Percentiles rank a stretch among this genome's conserved stretches.
Conservation (phyloP, 2,113 vertebrate species). For the Grantiella picta region DNA sequence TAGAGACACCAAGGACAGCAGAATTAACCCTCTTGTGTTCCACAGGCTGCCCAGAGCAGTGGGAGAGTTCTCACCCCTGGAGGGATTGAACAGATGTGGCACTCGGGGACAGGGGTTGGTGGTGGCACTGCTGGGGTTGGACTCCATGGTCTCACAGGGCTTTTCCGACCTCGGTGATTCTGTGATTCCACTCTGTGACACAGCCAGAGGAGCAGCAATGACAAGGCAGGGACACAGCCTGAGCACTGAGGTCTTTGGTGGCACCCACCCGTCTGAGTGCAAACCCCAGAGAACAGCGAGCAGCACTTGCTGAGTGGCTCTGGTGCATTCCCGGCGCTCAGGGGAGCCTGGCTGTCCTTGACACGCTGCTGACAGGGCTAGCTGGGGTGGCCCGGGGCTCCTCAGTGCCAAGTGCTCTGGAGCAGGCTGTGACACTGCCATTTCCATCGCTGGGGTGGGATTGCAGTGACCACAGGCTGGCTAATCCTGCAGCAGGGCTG, state of each 20-base stretch:
- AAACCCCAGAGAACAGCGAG: accelerated
- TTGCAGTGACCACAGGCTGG: accelerated
- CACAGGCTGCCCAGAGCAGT: neutral
- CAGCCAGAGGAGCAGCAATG: accelerated
- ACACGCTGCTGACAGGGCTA: neutral
- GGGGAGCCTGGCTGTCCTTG: neutral
- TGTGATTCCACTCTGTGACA: neutral
- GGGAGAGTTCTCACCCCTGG: neutral
- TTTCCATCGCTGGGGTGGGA: neutral
- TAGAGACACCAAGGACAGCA: neutral
- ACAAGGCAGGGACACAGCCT: neutral
- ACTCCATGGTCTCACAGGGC: neutral
- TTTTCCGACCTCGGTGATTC: neutral
- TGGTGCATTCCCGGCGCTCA: accelerated
- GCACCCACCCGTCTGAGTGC: neutral
- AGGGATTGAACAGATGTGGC: neutral
- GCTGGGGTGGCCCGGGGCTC: neutral
- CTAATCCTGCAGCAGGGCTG: neutral
- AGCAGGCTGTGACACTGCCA: neutral
- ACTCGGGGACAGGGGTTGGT: neutral
- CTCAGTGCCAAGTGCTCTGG: neutral
- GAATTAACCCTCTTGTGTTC: neutral
- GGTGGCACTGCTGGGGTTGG: neutral
- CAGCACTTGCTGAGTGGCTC: neutral
- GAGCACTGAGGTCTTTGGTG: accelerated